A percentile compares a stretch with the other conserved stretches of the same genome.
phyloP scores from a whole-genome alignment of 2,113 vertebrate species.

The Baryphthengus martii region DNA sequence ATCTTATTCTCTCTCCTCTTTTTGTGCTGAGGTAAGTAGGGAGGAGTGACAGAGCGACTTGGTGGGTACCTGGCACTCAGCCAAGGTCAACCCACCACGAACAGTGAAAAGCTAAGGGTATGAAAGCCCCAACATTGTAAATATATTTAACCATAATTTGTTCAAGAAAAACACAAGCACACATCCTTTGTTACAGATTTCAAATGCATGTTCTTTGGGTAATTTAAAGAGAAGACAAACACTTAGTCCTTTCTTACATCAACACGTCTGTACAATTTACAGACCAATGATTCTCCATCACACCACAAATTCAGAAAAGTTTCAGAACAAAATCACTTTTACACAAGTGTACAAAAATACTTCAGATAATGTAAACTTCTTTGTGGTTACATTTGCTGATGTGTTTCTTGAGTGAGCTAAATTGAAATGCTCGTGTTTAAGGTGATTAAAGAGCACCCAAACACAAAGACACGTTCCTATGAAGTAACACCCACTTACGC shows the following conservation, averaged over 20 bases:
- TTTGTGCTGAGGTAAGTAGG: too few species aligned
- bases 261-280: fast-evolving
- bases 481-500: neutral
- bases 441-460: neutral
- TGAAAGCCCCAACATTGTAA: neutral
- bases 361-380: neutral
- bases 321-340: neutral
- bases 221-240: neutral
- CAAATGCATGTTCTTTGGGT: neutral
- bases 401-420: neutral
- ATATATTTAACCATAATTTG: neutral
- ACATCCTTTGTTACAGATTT: neutral
- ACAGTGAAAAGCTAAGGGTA: neutral
- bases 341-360: fast-evolving
- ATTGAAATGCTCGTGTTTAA: neutral
- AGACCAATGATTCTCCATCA: neutral
- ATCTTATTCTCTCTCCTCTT: too few species aligned
- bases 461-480: neutral
- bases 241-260: fast-evolving
- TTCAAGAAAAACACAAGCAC: neutral
- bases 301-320: neutral
- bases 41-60: too few species aligned
- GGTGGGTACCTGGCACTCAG: too few species aligned
- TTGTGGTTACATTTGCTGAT: neutral
- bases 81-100: too few species aligned